Base-by-base conservation (phyloP, 1,140 invertebrate genomes). In the Zophobas atratus region DNA sequence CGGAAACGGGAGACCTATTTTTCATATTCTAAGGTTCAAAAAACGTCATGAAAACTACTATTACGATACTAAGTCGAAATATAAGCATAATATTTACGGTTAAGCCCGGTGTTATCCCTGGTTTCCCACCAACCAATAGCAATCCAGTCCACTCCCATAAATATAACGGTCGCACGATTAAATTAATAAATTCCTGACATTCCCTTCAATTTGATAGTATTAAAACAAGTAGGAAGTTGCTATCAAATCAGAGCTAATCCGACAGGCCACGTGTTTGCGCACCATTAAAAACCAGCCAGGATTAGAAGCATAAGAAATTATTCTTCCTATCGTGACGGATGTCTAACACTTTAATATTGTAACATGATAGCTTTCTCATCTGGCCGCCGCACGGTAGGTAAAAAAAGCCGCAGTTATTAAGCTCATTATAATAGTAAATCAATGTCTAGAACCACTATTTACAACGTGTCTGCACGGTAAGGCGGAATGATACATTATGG, bases 171-270 rank as follows among this genome's bases (percentile, higher is more conserved):
- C 49, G 20, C 49, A 20, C 49, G 49, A 51, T 2, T 51, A 51
- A 51, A 67, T 67, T 67, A 32, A 67, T 67, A n/a, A 39, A 67
- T 67, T 67, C 38, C 60, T 67, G n/a, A 3, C 43, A 67, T 67
- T 67, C 60, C n/a, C 60, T 38, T 38, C 2, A 20, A 67, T 32
- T 43, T n/a, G 35, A 67, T 43, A 67, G 6, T 36, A 46, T 67
- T 36, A 67, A 67, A 67, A 67, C 43, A 46, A 67, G 60, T 39
- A 67, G 60, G 60, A 46, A 67, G 38, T 67, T 39, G n/a, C n/a
- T n/a, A 67, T 67, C 43, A 67, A 67, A 67, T 67, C 38, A 67
- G 33, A 46, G n/a, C n/a, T 51, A 51, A 51, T 51, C 49, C 49
- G 49, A 51, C 49, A 51, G 49, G 49, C 49, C 49, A 51, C 49